Percentiles rank a stretch among this genome's conserved stretches.
phyloP scores from a whole-genome alignment of 2,113 vertebrate genomes.

The Piprites chloris region DNA sequence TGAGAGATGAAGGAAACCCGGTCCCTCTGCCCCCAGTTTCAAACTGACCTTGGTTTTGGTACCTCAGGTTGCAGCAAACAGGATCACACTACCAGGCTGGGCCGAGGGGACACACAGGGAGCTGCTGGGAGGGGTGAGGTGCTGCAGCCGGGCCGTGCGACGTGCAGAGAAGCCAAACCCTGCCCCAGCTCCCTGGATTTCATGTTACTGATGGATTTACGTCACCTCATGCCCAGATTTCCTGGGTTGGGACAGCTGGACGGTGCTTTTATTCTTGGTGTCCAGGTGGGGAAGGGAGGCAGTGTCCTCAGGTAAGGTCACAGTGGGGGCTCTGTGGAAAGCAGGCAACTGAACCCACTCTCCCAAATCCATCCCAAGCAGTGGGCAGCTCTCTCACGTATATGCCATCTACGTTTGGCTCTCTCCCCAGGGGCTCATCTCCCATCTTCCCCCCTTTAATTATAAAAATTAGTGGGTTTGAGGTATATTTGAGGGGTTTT shows the following conservation, averaged over 20 bases:
- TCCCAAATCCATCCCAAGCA: background rate
- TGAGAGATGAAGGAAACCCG: background rate
- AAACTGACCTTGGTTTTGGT: background rate
- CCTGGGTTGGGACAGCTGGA: background rate
- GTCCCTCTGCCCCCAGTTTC: background rate
- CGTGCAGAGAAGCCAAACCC: rapidly evolving
- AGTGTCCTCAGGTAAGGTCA: background rate
- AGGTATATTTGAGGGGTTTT: background rate
- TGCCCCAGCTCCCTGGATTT: background rate
- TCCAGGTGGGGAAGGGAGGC: background rate
- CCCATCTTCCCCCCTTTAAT: background rate
- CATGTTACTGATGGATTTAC: background rate
- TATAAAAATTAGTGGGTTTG: slow-evolving; percentile 11
- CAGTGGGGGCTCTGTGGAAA: rapidly evolving
- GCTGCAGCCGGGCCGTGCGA: background rate
- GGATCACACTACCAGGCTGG: background rate
- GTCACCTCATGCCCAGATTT: background rate
- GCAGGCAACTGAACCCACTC: background rate
- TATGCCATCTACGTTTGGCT: background rate
- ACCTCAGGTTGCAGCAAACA: background rate
- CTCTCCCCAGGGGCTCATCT: background rate
- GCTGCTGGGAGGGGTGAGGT: background rate
- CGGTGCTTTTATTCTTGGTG: background rate
- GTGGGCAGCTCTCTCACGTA: background rate
- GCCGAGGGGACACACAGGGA: background rate